phyloP scores from a whole-genome alignment of 2,797 vertebrate genomes.

The Hoplostethus atlanticus region DNA sequence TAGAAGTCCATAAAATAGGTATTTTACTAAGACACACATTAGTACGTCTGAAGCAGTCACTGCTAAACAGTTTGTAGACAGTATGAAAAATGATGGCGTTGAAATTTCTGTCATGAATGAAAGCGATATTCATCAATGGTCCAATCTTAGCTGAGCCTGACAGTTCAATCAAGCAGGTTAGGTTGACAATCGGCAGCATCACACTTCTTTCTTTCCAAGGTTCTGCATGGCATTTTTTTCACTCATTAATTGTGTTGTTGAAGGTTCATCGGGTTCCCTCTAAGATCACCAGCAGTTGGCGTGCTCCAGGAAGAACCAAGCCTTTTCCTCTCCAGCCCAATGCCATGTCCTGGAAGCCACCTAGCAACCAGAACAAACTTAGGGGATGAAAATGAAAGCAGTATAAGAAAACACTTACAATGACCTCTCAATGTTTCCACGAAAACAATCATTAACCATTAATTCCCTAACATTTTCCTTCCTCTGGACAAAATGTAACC shows the following conservation, averaged over 20 bases:
- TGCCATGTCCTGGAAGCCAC: slow-evolving; percentile 72
- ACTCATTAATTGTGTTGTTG: slow-evolving; percentile 22
- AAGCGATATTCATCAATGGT: slow-evolving; percentile 1
- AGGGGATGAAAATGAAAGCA: slow-evolving; percentile 27
- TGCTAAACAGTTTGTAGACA: too few relatives aligned
- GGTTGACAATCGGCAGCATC: not conserved
- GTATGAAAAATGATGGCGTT: too few relatives aligned
- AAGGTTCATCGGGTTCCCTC: slow-evolving; percentile 45
- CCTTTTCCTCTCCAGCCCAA: slow-evolving; percentile 76
- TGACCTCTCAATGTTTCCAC: slow-evolving; percentile 55
- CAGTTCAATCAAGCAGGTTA: not conserved
- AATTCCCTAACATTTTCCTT: slow-evolving; percentile 35
- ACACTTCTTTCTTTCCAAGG: not conserved
- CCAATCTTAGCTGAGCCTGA: not conserved
- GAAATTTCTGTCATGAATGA: not conserved
- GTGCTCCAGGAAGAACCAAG: slow-evolving; percentile 77
- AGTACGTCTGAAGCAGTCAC: not conserved
- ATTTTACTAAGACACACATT: not conserved
- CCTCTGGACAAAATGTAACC: slow-evolving; percentile 34
- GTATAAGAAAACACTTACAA: slow-evolving; percentile 32
- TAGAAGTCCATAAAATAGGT: too few relatives aligned
- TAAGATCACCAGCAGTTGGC: slow-evolving; percentile 44
- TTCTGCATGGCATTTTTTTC: slow-evolving; percentile 30
- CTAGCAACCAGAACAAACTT: slow-evolving; percentile 73
- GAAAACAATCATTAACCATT: slow-evolving; percentile 51